These are phyloP conservation scores for Ormyrus pomaceus DNA, from an alignment of 2,888 invertebrate genomes.

Conservation along the genomic window DNA sequence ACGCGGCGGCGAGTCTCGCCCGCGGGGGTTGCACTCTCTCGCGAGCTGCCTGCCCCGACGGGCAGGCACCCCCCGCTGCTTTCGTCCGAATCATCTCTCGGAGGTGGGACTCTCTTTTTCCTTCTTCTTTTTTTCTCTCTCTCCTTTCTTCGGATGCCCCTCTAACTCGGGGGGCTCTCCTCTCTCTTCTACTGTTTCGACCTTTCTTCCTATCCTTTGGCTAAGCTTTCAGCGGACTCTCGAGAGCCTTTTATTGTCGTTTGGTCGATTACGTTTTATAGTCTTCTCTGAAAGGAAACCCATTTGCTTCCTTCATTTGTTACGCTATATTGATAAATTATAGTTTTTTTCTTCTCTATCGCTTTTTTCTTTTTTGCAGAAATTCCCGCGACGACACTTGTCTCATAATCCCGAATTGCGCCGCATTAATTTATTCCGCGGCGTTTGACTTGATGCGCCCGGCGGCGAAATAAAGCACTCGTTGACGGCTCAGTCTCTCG, in stretches of 20 bases:
- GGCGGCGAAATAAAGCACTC: no score
- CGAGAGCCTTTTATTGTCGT: slow-evolving; percentile 39
- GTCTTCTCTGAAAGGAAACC: slow-evolving; percentile 6
- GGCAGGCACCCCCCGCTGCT: slow-evolving; percentile 61
- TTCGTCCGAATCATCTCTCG: slow-evolving; percentile 58
- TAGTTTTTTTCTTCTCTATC: neutral
- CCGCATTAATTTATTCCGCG: no score
- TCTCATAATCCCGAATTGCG: no score
- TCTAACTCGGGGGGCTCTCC: neutral
- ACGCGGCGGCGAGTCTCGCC: slow-evolving; percentile 54
- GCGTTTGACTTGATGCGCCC: no score
- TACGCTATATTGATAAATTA: neutral
- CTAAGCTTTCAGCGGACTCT: slow-evolving; percentile 41
- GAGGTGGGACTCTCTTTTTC: slow-evolving; percentile 56
- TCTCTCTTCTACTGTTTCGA: slow-evolving; percentile 21
- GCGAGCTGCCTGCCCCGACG: slow-evolving; percentile 30
- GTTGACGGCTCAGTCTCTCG: no score
- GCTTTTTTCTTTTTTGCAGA: no score
- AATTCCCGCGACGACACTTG: no score
- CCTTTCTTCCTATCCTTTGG: slow-evolving; percentile 35
- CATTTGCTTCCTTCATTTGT: slow-evolving; percentile 11
- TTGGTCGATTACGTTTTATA: slow-evolving; percentile 50
- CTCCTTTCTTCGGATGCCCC: neutral
- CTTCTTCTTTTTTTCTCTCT: slow-evolving; percentile 25
- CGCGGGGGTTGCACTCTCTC: slow-evolving; percentile 53